Evolutionary conservation across 1,140 invertebrate genomes (phyloP).

Genomic region (Diorhabda elongata): DNA sequence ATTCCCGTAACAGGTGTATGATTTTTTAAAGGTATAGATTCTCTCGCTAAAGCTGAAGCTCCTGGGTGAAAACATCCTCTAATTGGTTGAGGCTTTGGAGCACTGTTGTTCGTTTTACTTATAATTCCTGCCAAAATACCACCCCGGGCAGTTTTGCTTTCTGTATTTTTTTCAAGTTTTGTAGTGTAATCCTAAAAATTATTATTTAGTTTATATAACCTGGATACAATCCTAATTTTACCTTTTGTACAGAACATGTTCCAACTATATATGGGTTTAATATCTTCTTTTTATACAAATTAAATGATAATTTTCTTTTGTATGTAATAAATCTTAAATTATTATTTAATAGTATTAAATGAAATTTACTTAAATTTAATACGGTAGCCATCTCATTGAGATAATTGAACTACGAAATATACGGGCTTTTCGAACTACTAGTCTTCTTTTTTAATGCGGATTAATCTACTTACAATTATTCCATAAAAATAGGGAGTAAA

Average conservation of each 20-base stretch:
- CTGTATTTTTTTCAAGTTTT: slow-evolving; percentile 15
- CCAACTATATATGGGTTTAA: too few species aligned
- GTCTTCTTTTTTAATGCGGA: too few species aligned
- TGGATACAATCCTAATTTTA: too few species aligned
- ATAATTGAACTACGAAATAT: not conserved
- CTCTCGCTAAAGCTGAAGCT: slow-evolving; percentile 63
- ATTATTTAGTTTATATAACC: not conserved
- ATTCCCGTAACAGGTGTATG: slow-evolving; percentile 60
- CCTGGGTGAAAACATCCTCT: slow-evolving; percentile 89
- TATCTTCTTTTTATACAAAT: too few species aligned
- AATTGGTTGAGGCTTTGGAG: slow-evolving; percentile 40
- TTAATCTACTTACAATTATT: too few species aligned
- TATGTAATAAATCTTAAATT: slow-evolving; percentile 21
- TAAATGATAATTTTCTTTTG: slow-evolving; percentile 14
- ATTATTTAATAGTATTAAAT: slow-evolving; percentile 30
- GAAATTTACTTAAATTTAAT: slow-evolving; percentile 36
- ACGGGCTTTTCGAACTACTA: not conserved
- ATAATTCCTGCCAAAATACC: slow-evolving; percentile 35
- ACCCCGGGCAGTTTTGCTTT: slow-evolving; percentile 25
- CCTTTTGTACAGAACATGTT: too few species aligned
- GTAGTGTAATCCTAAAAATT: slow-evolving; percentile 24
- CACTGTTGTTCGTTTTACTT: slow-evolving; percentile 26
- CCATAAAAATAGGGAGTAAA: too few species aligned
- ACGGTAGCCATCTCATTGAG: slow-evolving; percentile 31
- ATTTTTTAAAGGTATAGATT: slow-evolving; percentile 57